Conservation (phyloP, 2,888 invertebrate genomes). For the Tryphoninae sp. region DNA sequence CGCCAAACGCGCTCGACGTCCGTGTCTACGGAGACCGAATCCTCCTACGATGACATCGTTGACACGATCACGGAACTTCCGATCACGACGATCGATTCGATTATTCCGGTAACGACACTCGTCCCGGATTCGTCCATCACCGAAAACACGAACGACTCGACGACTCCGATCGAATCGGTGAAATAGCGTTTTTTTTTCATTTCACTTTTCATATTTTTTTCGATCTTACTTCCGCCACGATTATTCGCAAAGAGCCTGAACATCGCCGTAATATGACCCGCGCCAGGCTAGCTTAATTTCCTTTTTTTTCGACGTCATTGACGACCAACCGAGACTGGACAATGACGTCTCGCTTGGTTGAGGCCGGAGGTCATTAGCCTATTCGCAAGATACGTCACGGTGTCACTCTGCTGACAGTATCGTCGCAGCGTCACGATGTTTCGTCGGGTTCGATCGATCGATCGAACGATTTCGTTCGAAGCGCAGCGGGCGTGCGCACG, state of each 20-base stretch:
- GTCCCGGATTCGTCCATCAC: constrained; percentile 63
- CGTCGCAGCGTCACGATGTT: not conserved
- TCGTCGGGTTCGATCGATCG: constrained; percentile 9
- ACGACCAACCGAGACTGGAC: constrained; percentile 71
- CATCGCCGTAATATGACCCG: constrained; percentile 25
- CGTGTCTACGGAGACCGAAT: constrained; percentile 62
- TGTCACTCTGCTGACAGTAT: not conserved
- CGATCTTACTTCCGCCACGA: constrained; percentile 11
- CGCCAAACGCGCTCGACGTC: constrained; percentile 68
- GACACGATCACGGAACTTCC: constrained; percentile 67
- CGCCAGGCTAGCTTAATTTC: constrained; percentile 49
- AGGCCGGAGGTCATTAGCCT: constrained; percentile 9
- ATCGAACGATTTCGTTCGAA: not conserved
- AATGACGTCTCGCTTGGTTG: constrained; percentile 66
- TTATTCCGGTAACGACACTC: constrained; percentile 66
- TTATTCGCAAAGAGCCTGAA: constrained; percentile 42
- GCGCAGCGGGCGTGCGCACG: no score
- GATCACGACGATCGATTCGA: constrained; percentile 63
- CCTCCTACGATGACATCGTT: constrained; percentile 66
- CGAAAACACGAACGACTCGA: constrained; percentile 69
- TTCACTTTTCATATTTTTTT: constrained; percentile 28
- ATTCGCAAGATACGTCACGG: not conserved
- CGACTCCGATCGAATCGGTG: constrained; percentile 55
- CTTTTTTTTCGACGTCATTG: constrained; percentile 63
- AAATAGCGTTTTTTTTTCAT: constrained; percentile 43